phyloP scores from a whole-genome alignment of 2,797 vertebrate species.

The Euphonia xanthogaster region DNA sequence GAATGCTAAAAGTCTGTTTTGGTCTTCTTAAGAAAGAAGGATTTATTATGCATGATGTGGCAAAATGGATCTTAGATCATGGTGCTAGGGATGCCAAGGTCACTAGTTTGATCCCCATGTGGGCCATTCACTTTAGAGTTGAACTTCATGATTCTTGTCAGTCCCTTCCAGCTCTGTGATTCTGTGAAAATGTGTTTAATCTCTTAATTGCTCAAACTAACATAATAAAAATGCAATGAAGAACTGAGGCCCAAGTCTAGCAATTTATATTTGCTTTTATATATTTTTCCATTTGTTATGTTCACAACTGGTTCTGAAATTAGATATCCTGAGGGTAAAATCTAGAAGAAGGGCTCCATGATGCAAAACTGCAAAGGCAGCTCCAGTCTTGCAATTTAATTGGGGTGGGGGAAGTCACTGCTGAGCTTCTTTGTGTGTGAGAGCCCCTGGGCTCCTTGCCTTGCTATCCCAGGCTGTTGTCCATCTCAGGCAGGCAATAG shows the following conservation, averaged over 20 bases:
- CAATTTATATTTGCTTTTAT: neutral
- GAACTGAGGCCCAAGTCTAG: neutral
- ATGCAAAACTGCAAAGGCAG: neutral
- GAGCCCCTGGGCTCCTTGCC: neutral
- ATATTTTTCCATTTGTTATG: neutral
- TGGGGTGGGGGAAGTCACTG: neutral
- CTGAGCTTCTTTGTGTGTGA: neutral
- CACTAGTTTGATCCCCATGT: neutral
- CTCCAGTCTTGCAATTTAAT: neutral
- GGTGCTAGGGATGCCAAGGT: neutral
- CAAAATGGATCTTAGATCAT: neutral
- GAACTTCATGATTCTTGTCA: neutral
- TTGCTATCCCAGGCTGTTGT: fast-evolving
- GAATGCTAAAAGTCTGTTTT: neutral
- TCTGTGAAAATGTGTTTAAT: neutral
- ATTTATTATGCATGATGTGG: neutral
- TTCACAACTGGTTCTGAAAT: neutral
- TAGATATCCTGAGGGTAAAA: neutral
- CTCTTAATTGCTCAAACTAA: neutral
- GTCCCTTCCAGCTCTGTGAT: neutral
- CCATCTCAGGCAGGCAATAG: fast-evolving
- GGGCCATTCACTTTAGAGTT: neutral
- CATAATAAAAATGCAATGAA: neutral
- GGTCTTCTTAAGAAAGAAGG: neutral
- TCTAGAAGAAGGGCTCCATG: neutral